Evolutionary conservation across 2,888 invertebrate genomes (phyloP), one percentile per base, ranked within the genome.

Genomic region (Embidobia sp.): DNA sequence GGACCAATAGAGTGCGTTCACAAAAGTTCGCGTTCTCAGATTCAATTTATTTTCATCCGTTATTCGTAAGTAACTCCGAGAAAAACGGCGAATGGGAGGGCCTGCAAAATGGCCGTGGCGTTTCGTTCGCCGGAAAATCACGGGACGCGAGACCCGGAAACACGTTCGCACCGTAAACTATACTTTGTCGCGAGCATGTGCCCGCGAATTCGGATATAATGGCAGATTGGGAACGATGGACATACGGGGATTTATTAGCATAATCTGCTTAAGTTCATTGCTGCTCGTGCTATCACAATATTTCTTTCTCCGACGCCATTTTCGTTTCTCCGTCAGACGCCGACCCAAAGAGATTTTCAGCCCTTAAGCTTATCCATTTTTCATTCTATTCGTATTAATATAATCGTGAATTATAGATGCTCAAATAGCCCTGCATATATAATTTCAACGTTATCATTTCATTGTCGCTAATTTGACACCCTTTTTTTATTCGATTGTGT

Each of bases 241-340:
- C 83, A 83, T 79, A 79, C 79, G 64, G 79, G 81, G 85, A 86
- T 85, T 85, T 85, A 85, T 86, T 83, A 86, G 82, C 80, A 82
- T 86, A 86, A 85, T 86, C 86, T 85, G 81, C 83, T 86, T 84
- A 85, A 84, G 83, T 82, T 78, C 79, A 76, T 79, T 80, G 82
- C 77, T 79, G 80, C 69, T 72, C 59, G 55, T 57, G 51, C 46
- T 22, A 49, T 6, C 57, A 64, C 51, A 48, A 63, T 67, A 70
- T 70, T 63, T 75, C 63, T 69, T 70, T 61, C 48, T 15, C 13
- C 40, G 59, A 18, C 33, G 37, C 31, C 49, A 66, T n/a, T 59
- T 63, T 78, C 77, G 35, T 44, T 48, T 22, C 40, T 37, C 16
- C 46, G 63, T 53, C 44, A 51, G 72, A 33, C 75, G 35, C 29